Conservation (phyloP, 2,888 invertebrate genomes). For the Anagyrus pseudococci region DNA sequence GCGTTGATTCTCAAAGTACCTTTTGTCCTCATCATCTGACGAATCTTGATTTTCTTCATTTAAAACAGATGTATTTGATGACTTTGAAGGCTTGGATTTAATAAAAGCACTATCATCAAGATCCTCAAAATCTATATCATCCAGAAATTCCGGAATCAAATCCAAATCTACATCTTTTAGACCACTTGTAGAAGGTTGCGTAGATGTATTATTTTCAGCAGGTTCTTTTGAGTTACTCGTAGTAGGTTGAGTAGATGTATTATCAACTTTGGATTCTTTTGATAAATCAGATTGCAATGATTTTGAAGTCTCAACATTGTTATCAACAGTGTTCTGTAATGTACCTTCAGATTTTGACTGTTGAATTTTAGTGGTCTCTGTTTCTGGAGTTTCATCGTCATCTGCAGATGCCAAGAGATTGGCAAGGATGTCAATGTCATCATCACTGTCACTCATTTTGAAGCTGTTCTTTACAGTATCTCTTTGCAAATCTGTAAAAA, state of each 20-base stretch:
- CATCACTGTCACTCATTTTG: slow-evolving; percentile 29
- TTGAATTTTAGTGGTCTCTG: slow-evolving; percentile 11
- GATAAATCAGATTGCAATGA: not conserved
- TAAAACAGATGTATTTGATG: slow-evolving; percentile 1
- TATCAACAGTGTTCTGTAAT: not conserved
- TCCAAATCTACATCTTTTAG: slow-evolving; percentile 50
- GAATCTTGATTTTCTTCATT: slow-evolving; percentile 73
- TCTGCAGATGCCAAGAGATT: slow-evolving; percentile 45
- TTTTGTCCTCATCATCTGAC: slow-evolving; percentile 82
- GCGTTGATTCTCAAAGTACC: slow-evolving; percentile 75
- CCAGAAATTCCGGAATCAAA: slow-evolving; percentile 4
- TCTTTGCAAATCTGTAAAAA: not conserved
- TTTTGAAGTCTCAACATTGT: not conserved
- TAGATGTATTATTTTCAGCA: not conserved
- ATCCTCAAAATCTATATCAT: slow-evolving; percentile 3
- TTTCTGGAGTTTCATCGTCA: slow-evolving; percentile 23
- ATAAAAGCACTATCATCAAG: not conserved
- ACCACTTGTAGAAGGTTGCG: slow-evolving; percentile 23
- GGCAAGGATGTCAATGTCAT: slow-evolving; percentile 44
- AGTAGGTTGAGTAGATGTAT: too few relatives aligned
- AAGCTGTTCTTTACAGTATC: slow-evolving; percentile 19
- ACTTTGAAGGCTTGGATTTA: slow-evolving; percentile 14
- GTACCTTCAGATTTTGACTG: not conserved
- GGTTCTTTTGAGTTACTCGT: slow-evolving; percentile 43
- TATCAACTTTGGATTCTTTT: slow-evolving; percentile 1